Base-by-base conservation (phyloP, 2,113 vertebrate genomes). In the Eleginops maclovinus region DNA sequence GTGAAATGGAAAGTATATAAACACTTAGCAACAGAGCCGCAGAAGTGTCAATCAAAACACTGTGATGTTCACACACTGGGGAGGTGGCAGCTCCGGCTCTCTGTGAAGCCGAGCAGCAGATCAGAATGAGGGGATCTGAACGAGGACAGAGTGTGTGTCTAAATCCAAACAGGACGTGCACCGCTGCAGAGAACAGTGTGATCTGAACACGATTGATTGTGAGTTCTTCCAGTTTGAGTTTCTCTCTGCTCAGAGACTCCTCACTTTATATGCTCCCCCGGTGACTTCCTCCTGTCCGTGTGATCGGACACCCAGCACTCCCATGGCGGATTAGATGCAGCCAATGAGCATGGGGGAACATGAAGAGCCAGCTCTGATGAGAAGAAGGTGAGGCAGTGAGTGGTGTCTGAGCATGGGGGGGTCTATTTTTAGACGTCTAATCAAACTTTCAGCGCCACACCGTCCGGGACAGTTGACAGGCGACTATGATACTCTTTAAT, bases 391-490 rank as follows among this genome's bases (percentile, higher is more conserved):
- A 89, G 75, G 31, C 80, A 85, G 84, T n/a, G 84, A 92, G n/a
- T n/a, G 82, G 88, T 84, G 91, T 84, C 62, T 46, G 78, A 77
- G 86, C 71, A 72, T 49, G 1, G 56, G 65, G 74, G 58, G 63
- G 63, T 87, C 90, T 94, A 92, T 95, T 94, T 92, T 88, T 92
- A 93, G 68, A 41, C 2, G 17, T 74, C 61, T 82, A 87, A 89
- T 90, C 78, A 89, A 91, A 88, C 56, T 78, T 87, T 81, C 66
- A 63, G 80, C 49, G 69, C 31, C 28, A 24, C 54, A 22, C 24
- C 16, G 47, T 71, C 58, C 51, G 49, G 71, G 79, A 67, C 73
- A 64, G 75, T 53, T 86, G 92, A 92, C 87, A 81, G 87, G 71
- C 72, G 86, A 92, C 91, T 92, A 88, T 86, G 73, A 81, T 84